Percentiles rank a stretch among this genome's conserved stretches.
Evolutionary conservation across 2,797 vertebrate species (phyloP).

Genomic region (Sebastes oblongus): DNA sequence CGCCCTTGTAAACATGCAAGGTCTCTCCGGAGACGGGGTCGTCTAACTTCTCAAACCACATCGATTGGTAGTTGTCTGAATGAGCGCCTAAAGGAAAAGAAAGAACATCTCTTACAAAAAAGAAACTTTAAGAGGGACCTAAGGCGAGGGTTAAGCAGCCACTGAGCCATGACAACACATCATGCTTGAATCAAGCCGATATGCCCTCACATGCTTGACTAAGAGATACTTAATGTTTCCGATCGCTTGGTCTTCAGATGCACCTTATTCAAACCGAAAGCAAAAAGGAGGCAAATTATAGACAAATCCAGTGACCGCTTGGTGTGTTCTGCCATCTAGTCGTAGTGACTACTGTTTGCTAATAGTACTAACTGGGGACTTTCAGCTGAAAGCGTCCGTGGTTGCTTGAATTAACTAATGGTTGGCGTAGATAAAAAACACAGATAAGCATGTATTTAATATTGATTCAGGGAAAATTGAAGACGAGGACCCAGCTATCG

Average conservation of each 20-base stretch:
- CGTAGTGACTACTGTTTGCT: no score
- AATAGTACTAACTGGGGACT: no score
- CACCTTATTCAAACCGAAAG: neutral
- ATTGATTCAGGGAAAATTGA: no score
- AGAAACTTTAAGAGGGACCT: neutral
- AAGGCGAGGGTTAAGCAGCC: neutral
- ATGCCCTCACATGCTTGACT: neutral
- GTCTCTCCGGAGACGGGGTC: slow-evolving; percentile 88
- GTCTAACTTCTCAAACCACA: slow-evolving; percentile 91
- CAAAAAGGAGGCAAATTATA: neutral
- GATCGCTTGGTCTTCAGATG: neutral
- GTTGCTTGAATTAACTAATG: no score
- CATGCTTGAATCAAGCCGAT: neutral
- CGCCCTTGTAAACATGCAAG: slow-evolving; percentile 90
- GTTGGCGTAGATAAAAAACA: no score
- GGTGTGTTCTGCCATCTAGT: no score
- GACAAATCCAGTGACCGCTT: neutral
- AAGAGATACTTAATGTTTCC: neutral
- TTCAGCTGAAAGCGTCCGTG: no score
- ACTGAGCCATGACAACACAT: slow-evolving; percentile 5
- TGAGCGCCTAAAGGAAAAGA: slow-evolving; percentile 78
- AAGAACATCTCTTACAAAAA: neutral
- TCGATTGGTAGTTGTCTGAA: slow-evolving; percentile 89
- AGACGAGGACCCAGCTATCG: no score
- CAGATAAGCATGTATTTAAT: no score